phyloP scores from a whole-genome alignment of 2,113 vertebrate species.

The Ploceus nigricollis region DNA sequence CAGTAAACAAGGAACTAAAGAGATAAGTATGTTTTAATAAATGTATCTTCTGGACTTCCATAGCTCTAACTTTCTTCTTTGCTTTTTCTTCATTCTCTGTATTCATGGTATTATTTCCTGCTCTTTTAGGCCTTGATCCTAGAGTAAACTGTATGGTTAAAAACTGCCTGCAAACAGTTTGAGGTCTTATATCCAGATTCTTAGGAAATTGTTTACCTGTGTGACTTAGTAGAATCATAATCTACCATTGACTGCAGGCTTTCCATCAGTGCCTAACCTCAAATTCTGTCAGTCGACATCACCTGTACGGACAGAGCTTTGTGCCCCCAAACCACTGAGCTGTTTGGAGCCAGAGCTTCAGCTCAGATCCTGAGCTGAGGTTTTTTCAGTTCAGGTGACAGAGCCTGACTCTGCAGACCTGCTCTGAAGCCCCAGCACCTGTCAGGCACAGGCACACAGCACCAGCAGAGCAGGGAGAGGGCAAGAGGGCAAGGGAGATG shows the following conservation, averaged over 20 bases:
- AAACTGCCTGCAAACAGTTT: background rate
- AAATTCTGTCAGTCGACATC: background rate
- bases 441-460: background rate
- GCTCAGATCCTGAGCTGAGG: background rate
- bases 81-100: background rate
- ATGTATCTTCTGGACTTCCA: background rate
- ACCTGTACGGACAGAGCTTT: background rate
- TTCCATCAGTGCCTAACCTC: background rate
- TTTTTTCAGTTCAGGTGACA: background rate
- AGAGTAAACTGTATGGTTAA: accelerated
- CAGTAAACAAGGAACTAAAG: background rate
- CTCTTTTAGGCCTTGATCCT: background rate
- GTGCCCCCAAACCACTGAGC: background rate
- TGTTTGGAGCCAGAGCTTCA: background rate
- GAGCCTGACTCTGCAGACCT: background rate
- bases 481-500: background rate
- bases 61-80: background rate
- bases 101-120: background rate
- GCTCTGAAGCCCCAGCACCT: background rate
- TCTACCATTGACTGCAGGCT: background rate
- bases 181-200: background rate
- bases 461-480: background rate
- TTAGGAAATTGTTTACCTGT: background rate
- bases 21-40: background rate
- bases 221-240: background rate